Percentiles rank a stretch among this genome's conserved stretches.
Conservation (phyloP, 2,797 vertebrate species). For the Acestrorhynchus altus region DNA sequence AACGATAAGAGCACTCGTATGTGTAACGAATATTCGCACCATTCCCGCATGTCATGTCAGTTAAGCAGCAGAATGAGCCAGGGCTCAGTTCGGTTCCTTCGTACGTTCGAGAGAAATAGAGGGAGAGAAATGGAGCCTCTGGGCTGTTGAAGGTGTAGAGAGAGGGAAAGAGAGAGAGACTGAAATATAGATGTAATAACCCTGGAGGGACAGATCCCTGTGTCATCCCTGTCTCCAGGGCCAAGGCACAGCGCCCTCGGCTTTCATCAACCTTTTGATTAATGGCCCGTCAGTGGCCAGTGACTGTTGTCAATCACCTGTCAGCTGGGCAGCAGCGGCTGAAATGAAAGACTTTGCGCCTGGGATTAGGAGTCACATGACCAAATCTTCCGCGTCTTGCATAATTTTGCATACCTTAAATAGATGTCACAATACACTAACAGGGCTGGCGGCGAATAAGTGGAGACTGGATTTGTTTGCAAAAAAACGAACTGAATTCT, state of each 20-base stretch:
- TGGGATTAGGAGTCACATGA: not conserved
- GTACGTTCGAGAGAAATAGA: not conserved
- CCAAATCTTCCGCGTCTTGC: not conserved
- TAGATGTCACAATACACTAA: not conserved
- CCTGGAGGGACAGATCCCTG: slow-evolving; percentile 35
- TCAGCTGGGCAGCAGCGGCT: slow-evolving; percentile 53
- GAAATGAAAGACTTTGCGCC: slow-evolving; percentile 1
- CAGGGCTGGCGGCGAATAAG: not conserved
- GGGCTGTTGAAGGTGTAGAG: not conserved
- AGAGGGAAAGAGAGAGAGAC: not conserved
- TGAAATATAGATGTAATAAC: slow-evolving; percentile 61
- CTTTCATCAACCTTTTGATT: slow-evolving; percentile 74
- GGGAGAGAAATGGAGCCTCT: not conserved
- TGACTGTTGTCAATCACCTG: slow-evolving; percentile 74
- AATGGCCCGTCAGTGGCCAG: slow-evolving; percentile 76
- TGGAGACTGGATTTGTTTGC: not conserved
- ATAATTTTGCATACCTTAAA: not conserved
- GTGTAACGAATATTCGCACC: slow-evolving; percentile 14
- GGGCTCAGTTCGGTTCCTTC: slow-evolving; percentile 10
- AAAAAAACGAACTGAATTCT: not conserved
- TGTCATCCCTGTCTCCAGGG: slow-evolving; percentile 64
- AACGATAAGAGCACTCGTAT: not conserved
- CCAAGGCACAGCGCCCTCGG: slow-evolving; percentile 62
- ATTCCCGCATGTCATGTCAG: not conserved
- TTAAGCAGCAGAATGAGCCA: slow-evolving; percentile 11